phyloP scores from a whole-genome alignment of 2,888 invertebrate species.

The Drosophila emarginata region DNA sequence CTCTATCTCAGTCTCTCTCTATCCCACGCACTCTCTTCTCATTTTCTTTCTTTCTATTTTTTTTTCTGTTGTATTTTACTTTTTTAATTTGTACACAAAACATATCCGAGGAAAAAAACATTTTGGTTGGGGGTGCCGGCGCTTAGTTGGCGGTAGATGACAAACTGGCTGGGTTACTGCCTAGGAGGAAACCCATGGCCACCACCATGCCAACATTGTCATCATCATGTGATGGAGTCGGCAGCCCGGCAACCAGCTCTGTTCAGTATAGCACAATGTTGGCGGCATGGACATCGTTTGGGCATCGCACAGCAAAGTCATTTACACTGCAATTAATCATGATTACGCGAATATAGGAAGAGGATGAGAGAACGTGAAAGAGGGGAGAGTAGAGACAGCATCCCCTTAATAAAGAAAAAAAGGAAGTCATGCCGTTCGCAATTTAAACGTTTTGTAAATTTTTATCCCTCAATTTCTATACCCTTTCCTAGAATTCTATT shows the following conservation, averaged over 20 bases:
- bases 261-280: constrained; percentile 11
- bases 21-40: not conserved
- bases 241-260: not conserved
- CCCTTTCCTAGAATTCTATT: not conserved
- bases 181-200: not conserved
- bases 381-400: not conserved
- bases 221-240: not conserved
- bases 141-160: constrained; percentile 1
- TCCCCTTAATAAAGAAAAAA: not conserved
- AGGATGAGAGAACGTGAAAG: not conserved
- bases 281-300: constrained; percentile 20
- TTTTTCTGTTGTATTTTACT: constrained; percentile 13
- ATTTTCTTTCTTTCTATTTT: not conserved
- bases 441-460: constrained; percentile 21
- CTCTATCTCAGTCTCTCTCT: not conserved
- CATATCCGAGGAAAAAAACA: constrained; percentile 25
- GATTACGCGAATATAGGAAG: constrained; percentile 72
- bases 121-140: not conserved
- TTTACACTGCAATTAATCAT: constrained; percentile 82
- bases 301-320: constrained; percentile 66
- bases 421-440: constrained; percentile 10
- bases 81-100: constrained; percentile 64
- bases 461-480: not conserved
- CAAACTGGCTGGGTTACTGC: constrained; percentile 11
- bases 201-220: not conserved